Base-by-base conservation (phyloP, 1,140 invertebrate species). In the Pygmarrhopalites habei region DNA sequence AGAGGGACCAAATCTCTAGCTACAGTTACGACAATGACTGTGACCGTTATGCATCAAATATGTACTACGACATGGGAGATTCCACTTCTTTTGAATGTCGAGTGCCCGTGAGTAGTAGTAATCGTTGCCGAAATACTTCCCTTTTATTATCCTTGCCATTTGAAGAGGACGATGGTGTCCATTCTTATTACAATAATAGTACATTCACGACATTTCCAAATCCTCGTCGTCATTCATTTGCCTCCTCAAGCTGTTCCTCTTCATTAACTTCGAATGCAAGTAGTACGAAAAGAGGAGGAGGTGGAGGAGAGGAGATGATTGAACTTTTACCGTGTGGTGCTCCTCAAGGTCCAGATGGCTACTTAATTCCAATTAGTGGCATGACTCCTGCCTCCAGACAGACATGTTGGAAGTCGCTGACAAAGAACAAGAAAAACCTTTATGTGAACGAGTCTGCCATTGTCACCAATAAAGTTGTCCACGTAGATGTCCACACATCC, bases 201-300 rank as follows among this genome's bases (percentile, higher is more conserved):
- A 68, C 67, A 32, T 68, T 68, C 51, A 55, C 62, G 0, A 68
- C 67, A 25, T 68, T 68, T 65, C 67, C 67, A n/a, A 68, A 68
- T 44, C 56, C 59, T 10, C 55, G 63, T 25, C 43, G 67, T 43
- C 63, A 65, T 44, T 68, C 67, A 15, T 51, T 68, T 41, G 59
- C 67, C 25, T 62, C 46, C 23, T 65, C 61, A 17, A 32, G 55
- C 12, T 65, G 59, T 14, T 51, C 58, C 21, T 62, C 63, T n/a
- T 47, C 66, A 5, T 56, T 53, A 29, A 21, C 57, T 26, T 55
- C 51, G 14, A 55, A 55, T 21, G 14, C 7, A 26, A 10, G 10
- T 39, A 39, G 17, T 39, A 17, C 17, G 10, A 49, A 21, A 7
- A 28, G 51, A 3, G 17, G 15, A 7, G 29, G 29, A 23, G 7